These are phyloP conservation scores for Chondrosia reniformis DNA, from an alignment of 37 sponge, comb jelly and placozoan species.

Conservation along the genomic window DNA sequence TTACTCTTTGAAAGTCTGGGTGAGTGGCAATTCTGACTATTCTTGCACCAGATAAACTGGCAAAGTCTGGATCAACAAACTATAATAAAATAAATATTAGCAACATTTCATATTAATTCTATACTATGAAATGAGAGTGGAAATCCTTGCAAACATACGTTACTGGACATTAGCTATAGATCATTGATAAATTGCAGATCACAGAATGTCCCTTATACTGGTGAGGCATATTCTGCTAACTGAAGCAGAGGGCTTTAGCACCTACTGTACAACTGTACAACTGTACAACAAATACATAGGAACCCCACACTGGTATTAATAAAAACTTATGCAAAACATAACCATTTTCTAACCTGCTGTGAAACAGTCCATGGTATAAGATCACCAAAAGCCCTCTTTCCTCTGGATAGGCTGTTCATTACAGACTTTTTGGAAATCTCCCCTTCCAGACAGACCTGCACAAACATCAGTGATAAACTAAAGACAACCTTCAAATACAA, in stretches of 20 bases:
- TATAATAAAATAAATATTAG: background rate
- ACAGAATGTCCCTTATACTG: too few species aligned
- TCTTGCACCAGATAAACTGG: constrained; percentile 82
- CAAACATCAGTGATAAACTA: background rate
- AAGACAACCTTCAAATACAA: background rate
- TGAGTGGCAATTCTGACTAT: constrained; percentile 96
- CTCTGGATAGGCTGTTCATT: constrained; percentile 68
- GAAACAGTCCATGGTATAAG: constrained; percentile 98
- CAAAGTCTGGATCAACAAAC: constrained; percentile 92
- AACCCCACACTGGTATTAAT: too few species aligned
- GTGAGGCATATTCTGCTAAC: too few species aligned
- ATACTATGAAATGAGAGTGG: too few species aligned
- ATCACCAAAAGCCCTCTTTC: constrained; percentile 88
- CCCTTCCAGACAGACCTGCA: constrained; percentile 94
- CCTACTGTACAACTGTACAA: too few species aligned
- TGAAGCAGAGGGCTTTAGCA: too few species aligned
- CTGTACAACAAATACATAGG: too few species aligned
- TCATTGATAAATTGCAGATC: too few species aligned
- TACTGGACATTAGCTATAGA: too few species aligned
- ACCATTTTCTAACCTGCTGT: constrained; percentile 59
- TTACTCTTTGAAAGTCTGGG: constrained; percentile 79
- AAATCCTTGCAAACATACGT: too few species aligned
- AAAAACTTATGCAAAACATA: too few species aligned
- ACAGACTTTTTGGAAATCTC: constrained; percentile 58
- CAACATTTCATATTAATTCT: too few species aligned